A percentile compares a stretch with the other conserved stretches of the same genome.
phyloP scores from a whole-genome alignment of 2,888 invertebrate species.

The Nasonovia ribisnigri region DNA sequence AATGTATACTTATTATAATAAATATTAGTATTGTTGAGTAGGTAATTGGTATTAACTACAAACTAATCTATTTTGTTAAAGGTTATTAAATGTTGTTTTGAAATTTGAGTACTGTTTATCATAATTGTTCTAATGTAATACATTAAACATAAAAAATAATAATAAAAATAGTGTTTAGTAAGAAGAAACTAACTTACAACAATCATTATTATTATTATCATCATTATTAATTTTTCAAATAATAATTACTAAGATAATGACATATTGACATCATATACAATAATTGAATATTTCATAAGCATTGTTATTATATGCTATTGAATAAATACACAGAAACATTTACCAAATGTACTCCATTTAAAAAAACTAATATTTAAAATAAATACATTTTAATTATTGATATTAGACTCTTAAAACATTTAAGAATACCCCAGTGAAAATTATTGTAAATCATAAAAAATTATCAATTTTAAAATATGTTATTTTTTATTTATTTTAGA shows the following conservation, averaged over 20 bases:
- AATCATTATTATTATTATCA: no score
- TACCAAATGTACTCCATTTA: no score
- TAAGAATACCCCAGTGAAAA: no score
- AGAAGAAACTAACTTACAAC: neutral
- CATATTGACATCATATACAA: neutral
- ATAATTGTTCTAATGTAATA: neutral
- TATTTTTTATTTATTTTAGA: conserved; percentile 73
- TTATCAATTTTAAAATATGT: neutral
- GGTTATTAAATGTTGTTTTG: neutral
- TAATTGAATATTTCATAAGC: neutral
- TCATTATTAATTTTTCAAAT: neutral
- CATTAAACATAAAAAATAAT: neutral
- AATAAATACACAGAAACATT: neutral
- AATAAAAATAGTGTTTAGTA: neutral
- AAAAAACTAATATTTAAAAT: no score
- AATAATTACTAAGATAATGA: neutral
- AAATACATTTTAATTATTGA: no score
- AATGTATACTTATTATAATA: neutral
- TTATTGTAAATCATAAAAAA: no score
- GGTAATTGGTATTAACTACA: conserved; percentile 2
- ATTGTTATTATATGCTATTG: neutral
- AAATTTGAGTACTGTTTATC: neutral
- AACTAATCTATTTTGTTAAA: neutral
- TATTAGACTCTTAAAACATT: no score
- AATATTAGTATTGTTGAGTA: neutral